A percentile compares a stretch with the other conserved stretches of the same genome.
These are phyloP conservation scores for Porites divaricata DNA, from an alignment of 92 coral and sea anemone genomes.

Conservation along the genomic window DNA sequence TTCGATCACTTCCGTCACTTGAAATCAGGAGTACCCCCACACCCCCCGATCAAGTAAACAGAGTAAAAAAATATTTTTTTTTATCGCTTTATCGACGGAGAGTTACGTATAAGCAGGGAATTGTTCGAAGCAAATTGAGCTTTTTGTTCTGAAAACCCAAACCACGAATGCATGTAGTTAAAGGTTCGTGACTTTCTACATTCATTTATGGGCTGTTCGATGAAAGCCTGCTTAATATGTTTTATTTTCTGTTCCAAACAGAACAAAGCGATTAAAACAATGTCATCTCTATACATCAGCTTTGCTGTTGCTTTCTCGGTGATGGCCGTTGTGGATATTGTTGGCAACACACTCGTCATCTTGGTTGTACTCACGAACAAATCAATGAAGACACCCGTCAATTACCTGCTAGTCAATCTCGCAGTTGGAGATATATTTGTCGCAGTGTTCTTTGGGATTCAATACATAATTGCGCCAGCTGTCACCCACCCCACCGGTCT, in stretches of 20 bases:
- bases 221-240: not conserved
- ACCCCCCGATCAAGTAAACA: no score
- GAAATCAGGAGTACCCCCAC: no score
- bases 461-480: slow-evolving; percentile 30
- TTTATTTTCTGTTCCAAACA: not conserved
- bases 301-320: slow-evolving; percentile 16
- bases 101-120: no score
- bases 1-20: no score
- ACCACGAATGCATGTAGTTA: no score
- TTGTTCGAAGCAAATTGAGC: no score
- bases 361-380: slow-evolving; percentile 29
- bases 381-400: slow-evolving; percentile 43
- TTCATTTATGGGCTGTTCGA: not conserved
- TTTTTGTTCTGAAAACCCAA: no score
- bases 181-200: no score
- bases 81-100: no score
- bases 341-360: slow-evolving; percentile 41
- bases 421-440: slow-evolving; percentile 34
- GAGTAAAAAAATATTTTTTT: no score
- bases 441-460: slow-evolving; percentile 38
- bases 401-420: slow-evolving; percentile 37
- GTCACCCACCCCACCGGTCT: slow-evolving; percentile 15
- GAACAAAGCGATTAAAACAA: not conserved
- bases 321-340: slow-evolving; percentile 22
- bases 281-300: slow-evolving; percentile 19